Conservation (phyloP, 2,797 vertebrate species). For the Bufotes viridis region DNA sequence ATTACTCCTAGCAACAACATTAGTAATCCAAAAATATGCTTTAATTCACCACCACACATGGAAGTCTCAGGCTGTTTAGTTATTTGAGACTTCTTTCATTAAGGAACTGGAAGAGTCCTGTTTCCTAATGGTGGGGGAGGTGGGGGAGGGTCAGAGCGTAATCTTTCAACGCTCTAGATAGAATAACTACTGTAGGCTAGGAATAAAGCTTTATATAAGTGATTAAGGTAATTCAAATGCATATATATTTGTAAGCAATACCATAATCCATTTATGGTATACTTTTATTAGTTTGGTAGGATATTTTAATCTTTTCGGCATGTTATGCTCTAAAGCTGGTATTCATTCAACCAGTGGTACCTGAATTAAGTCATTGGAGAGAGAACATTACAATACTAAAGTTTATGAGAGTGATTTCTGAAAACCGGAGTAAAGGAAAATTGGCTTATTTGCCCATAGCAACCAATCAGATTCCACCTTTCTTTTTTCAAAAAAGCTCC, state of each 20-base stretch:
- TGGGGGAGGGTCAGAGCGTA: not conserved
- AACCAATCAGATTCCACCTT: too few relatives aligned
- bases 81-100: constrained; percentile 21
- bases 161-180: constrained; percentile 38
- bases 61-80: constrained; percentile 20
- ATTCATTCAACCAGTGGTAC: too few relatives aligned
- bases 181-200: not conserved
- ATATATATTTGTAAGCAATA: not conserved
- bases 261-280: too few relatives aligned
- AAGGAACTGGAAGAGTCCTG: constrained; percentile 6
- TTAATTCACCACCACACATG: not conserved
- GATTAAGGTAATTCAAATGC: constrained; percentile 24
- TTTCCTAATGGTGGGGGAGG: not conserved
- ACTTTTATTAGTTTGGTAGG: too few relatives aligned
- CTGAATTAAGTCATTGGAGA: too few relatives aligned
- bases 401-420: too few relatives aligned
- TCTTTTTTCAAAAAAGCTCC: too few relatives aligned
- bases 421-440: too few relatives aligned
- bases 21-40: constrained; percentile 34
- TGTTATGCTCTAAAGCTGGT: too few relatives aligned
- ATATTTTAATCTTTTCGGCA: too few relatives aligned
- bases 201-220: constrained; percentile 15
- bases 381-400: too few relatives aligned
- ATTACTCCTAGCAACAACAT: not conserved
- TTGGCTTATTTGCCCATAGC: too few relatives aligned